Evolutionary conservation across 1,140 invertebrate genomes (phyloP).

Genomic region (Sitobion miscanthi): DNA sequence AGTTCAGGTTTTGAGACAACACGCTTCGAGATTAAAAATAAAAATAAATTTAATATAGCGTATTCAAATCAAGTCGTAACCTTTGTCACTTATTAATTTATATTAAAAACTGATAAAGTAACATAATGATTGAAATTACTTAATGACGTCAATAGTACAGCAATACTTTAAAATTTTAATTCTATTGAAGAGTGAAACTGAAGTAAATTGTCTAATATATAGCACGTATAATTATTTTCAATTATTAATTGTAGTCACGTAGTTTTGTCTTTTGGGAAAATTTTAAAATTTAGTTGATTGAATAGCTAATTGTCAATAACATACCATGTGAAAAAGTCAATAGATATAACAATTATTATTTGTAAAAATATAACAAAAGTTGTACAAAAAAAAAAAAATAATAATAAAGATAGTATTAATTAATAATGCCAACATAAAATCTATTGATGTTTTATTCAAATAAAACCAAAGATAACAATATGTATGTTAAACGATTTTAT

Average conservation of each 20-base stretch:
- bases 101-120: background rate
- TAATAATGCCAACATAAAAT: no score
- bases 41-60: background rate
- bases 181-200: background rate
- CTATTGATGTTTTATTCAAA: no score
- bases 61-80: background rate
- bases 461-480: no score
- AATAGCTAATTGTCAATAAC: background rate
- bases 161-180: background rate
- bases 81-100: conserved; percentile 15
- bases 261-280: background rate
- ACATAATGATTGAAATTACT: background rate
- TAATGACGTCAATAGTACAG: conserved; percentile 23
- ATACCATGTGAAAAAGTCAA: background rate
- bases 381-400: background rate
- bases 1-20: background rate
- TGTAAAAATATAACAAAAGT: background rate
- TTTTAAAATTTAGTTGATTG: background rate
- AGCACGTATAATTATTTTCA: background rate
- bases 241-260: background rate
- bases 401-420: background rate
- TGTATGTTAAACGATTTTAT: no score
- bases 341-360: background rate
- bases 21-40: background rate
- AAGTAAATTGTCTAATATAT: background rate